Percentiles rank a stretch among this genome's conserved stretches.
phyloP scores from a whole-genome alignment of 2,888 invertebrate genomes.

The Hypsopygia costalis region DNA sequence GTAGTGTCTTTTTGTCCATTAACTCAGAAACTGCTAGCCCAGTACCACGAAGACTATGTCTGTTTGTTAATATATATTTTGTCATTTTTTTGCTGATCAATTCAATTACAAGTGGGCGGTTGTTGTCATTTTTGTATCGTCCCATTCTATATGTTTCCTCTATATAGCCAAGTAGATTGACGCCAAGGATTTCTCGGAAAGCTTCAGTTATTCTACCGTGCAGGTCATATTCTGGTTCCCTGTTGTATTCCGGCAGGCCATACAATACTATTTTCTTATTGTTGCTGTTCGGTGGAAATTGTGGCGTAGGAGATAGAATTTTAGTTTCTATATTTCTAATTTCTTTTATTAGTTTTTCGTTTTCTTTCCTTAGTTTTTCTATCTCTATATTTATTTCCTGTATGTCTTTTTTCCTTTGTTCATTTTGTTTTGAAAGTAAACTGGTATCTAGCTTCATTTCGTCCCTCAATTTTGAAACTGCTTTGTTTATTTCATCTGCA shows the following conservation, averaged over 20 bases:
- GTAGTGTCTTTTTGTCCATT: too few species aligned
- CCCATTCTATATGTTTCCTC: conserved; percentile 9
- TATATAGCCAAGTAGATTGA: conserved; percentile 8
- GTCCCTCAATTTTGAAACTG: background rate
- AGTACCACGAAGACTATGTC: too few species aligned
- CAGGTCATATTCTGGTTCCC: conserved; percentile 5
- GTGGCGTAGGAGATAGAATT: background rate
- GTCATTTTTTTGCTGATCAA: too few species aligned
- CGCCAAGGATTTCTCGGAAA: background rate
- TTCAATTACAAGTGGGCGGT: conserved; percentile 13
- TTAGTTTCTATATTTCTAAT: background rate
- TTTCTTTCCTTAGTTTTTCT: conserved; percentile 1
- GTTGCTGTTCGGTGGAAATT: background rate
- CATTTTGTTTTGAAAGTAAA: background rate
- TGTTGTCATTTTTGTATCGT: background rate
- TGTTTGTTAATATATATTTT: too few species aligned
- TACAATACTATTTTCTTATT: conserved; percentile 9
- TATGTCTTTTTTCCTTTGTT: conserved; percentile 1
- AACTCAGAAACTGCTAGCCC: too few species aligned
- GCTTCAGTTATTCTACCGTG: background rate
- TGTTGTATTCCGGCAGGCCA: conserved; percentile 6
- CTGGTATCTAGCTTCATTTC: background rate
- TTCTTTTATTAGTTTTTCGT: conserved; percentile 1
- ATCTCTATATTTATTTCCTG: background rate
- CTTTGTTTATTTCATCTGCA: background rate